Percentiles rank a stretch among this genome's conserved stretches.
These are phyloP conservation scores for Pluvialis apricaria DNA, from an alignment of 2,113 vertebrate genomes.

Conservation along the genomic window DNA sequence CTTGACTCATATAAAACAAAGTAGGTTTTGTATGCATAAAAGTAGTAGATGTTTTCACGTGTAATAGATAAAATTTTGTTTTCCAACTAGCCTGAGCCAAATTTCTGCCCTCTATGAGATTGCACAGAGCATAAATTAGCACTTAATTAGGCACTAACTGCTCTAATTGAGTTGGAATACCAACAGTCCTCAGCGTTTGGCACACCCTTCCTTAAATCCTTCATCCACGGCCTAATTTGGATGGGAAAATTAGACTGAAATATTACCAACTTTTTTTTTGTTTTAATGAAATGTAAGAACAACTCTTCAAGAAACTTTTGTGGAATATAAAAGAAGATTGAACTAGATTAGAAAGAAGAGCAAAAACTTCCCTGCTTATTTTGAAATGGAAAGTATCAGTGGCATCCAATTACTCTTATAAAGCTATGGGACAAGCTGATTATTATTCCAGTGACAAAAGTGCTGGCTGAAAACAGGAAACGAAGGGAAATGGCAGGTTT, in stretches of 20 bases:
- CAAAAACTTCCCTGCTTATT: background rate
- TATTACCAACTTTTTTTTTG: background rate
- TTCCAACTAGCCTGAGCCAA: background rate
- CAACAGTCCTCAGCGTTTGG: background rate
- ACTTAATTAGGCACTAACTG: background rate
- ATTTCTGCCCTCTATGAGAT: background rate
- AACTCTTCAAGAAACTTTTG: background rate
- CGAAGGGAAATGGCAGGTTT: background rate
- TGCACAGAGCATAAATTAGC: background rate
- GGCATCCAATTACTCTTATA: background rate
- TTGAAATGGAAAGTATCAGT: background rate
- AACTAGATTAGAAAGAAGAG: background rate
- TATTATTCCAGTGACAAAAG: conserved; percentile 1
- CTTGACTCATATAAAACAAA: background rate
- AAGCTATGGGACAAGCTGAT: conserved; percentile 30
- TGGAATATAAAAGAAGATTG: background rate
- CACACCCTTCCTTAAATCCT: background rate
- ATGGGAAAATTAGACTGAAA: background rate
- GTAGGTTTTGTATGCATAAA: background rate
- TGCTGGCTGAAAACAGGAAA: conserved; percentile 18
- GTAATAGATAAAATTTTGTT: background rate
- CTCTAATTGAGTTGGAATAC: background rate
- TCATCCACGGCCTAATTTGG: background rate
- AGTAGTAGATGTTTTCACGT: background rate
- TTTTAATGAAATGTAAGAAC: background rate